Base-by-base conservation (phyloP, 1,140 invertebrate genomes). In the Drosophila dunni region DNA sequence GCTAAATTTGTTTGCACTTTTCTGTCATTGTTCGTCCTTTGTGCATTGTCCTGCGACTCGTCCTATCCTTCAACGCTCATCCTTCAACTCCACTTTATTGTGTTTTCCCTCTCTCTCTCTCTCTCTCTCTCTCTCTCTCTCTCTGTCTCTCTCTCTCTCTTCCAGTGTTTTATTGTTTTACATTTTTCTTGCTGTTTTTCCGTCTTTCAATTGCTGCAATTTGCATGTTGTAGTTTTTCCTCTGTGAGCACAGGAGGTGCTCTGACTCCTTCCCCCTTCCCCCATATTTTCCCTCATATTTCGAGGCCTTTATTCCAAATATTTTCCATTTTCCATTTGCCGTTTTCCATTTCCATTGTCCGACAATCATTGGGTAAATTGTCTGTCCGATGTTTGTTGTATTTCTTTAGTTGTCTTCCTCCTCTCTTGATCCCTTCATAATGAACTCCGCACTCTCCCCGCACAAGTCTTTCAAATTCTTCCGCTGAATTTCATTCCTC, bases 1-100 rank as follows among this genome's bases (percentile, higher is more conserved):
- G 83, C 83, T 79, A 86, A 86, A 86, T 88, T 82, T 82, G 80
- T 78, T 78, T 86, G 85, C 65, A 71, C 42, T 71, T 57, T 46
- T 5, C 51, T 48, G 60, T 64, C 76, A 76, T 79, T 88, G 79
- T 86, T 79, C 53, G 15, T 11, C 29, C 34, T 61, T 66, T 48
- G 67, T 67, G 48, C 79, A 64, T 67, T 65, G 72, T 85, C 36
- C 61, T 63, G 15, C 11, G 40, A 53, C 33, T 13, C 50, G 46
- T 50, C 20, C 13, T 51, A 2, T 48, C n/a, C n/a, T n/a, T n/a
- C n/a, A n/a, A n/a, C 46, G 4, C 1, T 51, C 17, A 20, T 17
- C 17, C 24, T 51, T 13, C 48, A 33, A 50, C 24, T 33, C 11
- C 13, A 36, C 51, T 17, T 45, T n/a, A 20, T 11, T 54, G 38